Conservation (phyloP, 2,888 invertebrate species). For the Drosophila sordidula region DNA sequence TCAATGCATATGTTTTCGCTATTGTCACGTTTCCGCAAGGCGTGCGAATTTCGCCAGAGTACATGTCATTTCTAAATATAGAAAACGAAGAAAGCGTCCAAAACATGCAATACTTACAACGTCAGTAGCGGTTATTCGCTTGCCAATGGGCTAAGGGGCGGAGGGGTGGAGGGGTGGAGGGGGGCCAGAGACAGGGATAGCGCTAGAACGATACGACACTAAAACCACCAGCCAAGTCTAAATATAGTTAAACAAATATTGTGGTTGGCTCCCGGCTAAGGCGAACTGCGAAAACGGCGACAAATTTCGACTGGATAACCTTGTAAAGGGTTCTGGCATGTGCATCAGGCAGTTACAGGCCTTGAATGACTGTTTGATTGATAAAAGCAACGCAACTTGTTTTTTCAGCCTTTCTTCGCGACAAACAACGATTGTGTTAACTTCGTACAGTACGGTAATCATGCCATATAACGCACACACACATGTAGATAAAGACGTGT, state of each 20-base stretch:
- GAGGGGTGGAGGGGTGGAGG: neutral
- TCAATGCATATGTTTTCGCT: neutral
- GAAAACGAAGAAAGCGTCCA: constrained; percentile 55
- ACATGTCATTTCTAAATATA: constrained; percentile 73
- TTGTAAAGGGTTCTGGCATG: constrained; percentile 38
- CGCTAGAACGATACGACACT: constrained; percentile 2
- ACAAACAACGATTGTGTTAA: neutral
- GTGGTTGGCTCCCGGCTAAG: constrained; percentile 12
- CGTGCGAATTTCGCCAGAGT: constrained; percentile 63
- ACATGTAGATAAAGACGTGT: neutral
- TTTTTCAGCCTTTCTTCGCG: neutral
- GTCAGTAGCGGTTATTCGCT: constrained; percentile 44
- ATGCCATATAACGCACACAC: too few relatives aligned
- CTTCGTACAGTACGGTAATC: constrained; percentile 12
- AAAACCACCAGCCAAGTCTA: constrained; percentile 47
- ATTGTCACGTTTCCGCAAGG: constrained; percentile 69
- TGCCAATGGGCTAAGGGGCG: constrained; percentile 36
- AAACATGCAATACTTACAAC: constrained; percentile 71
- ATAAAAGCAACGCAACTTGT: constrained; percentile 26
- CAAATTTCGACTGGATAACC: constrained; percentile 52
- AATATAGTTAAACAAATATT: constrained; percentile 40
- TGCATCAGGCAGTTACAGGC: constrained; percentile 11
- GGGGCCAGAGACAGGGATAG: neutral
- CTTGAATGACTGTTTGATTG: constrained; percentile 44
- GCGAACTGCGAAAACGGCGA: constrained; percentile 35